Conservation (phyloP, 35 echinoderm and acorn worm genomes). For the Heliocidaris erythrogramma region DNA sequence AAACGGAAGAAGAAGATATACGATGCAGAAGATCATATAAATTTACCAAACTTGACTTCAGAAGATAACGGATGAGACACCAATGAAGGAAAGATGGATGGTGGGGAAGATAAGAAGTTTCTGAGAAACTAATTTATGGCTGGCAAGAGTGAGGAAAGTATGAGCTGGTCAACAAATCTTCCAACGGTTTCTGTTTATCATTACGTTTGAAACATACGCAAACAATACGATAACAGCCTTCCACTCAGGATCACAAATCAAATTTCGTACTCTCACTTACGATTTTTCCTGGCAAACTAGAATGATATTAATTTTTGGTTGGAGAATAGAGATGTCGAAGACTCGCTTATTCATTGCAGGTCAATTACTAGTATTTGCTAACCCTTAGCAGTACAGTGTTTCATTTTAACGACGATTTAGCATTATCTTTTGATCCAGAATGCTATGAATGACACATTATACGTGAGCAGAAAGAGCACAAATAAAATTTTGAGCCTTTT, state of each 20-base stretch:
- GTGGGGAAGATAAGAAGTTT: not conserved
- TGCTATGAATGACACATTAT: too few species aligned
- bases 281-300: not conserved
- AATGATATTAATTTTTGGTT: not conserved
- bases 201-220: slow-evolving; percentile 17
- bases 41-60: slow-evolving; percentile 1
- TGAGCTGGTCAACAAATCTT: not conserved
- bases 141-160: not conserved
- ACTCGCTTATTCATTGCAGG: not conserved
- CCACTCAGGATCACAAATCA: not conserved
- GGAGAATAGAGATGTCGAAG: not conserved
- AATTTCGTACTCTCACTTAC: not conserved
- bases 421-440: too few species aligned
- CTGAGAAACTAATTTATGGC: slow-evolving; percentile 11
- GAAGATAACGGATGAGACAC: not conserved
- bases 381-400: too few species aligned
- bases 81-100: not conserved
- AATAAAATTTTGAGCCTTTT: too few species aligned
- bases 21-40: not conserved
- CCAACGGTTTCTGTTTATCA: slow-evolving; percentile 2
- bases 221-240: slow-evolving; percentile 17
- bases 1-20: not conserved
- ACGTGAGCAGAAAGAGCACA: too few species aligned
- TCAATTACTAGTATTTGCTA: not conserved
- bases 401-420: too few species aligned